Evolutionary conservation across 2,888 invertebrate species (phyloP).

Genomic region (Panzeria rudis): DNA sequence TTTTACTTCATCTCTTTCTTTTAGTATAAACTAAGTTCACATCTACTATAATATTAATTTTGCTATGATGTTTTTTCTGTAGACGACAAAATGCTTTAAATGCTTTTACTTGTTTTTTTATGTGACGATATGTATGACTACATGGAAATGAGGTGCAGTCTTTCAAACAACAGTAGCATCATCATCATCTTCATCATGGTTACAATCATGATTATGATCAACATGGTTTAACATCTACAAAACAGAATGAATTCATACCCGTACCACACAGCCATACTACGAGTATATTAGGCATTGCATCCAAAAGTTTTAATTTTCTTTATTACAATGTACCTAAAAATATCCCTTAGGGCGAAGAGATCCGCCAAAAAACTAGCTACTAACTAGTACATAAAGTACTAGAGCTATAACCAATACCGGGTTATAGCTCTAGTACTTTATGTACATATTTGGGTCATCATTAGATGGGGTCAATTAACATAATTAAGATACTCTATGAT

Average conservation of each 20-base stretch:
- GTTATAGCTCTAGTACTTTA: too few species aligned
- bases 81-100: background rate
- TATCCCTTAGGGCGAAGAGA: background rate
- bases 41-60: background rate
- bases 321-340: background rate
- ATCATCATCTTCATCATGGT: slow-evolving; percentile 38
- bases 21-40: background rate
- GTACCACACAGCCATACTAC: background rate
- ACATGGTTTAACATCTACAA: slow-evolving; percentile 50
- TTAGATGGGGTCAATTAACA: too few species aligned
- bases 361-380: too few species aligned
- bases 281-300: background rate
- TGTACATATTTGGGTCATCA: too few species aligned
- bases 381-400: too few species aligned
- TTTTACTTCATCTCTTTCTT: background rate
- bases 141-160: slow-evolving; percentile 69
- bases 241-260: slow-evolving; percentile 26
- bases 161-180: slow-evolving; percentile 51
- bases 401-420: too few species aligned
- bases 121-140: slow-evolving; percentile 35
- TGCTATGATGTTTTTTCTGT: background rate
- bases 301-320: background rate
- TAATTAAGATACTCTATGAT: too few species aligned
- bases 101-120: background rate
- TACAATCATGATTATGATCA: slow-evolving; percentile 56